Evolutionary conservation across 2,113 vertebrate species (phyloP).

Genomic region (Proteles cristata): DNA sequence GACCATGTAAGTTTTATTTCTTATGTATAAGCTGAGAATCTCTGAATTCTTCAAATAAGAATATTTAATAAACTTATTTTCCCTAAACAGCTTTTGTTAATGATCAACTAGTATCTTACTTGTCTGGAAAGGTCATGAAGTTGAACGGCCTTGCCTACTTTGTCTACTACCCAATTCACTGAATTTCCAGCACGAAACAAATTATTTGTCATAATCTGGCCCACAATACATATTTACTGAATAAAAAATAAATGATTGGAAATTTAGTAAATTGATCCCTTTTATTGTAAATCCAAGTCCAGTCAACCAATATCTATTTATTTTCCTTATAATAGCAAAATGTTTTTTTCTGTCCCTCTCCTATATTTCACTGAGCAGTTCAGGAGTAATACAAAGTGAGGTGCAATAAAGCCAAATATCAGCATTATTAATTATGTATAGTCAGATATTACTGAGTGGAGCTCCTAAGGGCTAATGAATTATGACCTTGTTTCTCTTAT

Average conservation of each 20-base stretch:
- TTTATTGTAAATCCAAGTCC: neutral
- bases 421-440: constrained; percentile 7
- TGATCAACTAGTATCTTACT: neutral
- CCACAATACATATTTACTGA: constrained; percentile 33
- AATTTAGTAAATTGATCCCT: neutral
- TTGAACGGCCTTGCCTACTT: neutral
- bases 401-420: constrained; percentile 3
- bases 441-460: neutral
- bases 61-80: neutral
- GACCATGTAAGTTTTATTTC: neutral
- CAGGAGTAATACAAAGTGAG: neutral
- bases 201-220: neutral
- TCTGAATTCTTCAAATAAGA: constrained; percentile 13
- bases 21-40: neutral
- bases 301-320: neutral
- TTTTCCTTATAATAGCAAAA: neutral
- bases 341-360: neutral
- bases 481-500: neutral
- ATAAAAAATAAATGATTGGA: neutral
- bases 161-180: neutral
- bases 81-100: neutral
- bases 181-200: neutral
- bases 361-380: neutral
- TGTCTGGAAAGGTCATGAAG: neutral
- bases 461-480: neutral